phyloP scores from a whole-genome alignment of 2,888 invertebrate genomes.

The Drosophila leonis region DNA sequence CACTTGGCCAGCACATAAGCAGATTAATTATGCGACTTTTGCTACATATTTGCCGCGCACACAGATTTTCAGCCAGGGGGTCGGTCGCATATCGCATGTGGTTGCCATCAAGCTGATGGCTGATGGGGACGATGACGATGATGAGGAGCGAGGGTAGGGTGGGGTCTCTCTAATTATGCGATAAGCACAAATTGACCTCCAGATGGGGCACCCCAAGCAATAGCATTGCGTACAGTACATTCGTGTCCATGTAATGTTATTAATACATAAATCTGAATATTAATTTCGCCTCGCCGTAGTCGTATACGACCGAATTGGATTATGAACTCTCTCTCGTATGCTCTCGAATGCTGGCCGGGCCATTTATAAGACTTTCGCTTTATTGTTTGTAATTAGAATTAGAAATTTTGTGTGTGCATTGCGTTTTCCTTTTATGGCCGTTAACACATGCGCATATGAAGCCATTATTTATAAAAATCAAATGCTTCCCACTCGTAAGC shows the following conservation, averaged over 20 bases:
- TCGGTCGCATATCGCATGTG: slow-evolving; percentile 53
- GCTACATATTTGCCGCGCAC: slow-evolving; percentile 56
- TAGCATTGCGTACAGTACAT: slow-evolving; percentile 1
- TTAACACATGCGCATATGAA: slow-evolving; percentile 51
- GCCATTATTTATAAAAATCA: slow-evolving; percentile 50
- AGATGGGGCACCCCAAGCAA: slow-evolving; percentile 16
- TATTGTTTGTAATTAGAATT: slow-evolving; percentile 78
- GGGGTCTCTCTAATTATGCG: slow-evolving; percentile 70
- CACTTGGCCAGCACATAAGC: slow-evolving; percentile 68
- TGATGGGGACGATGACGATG: slow-evolving; percentile 21
- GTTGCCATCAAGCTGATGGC: slow-evolving; percentile 26
- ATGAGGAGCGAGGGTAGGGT: not conserved
- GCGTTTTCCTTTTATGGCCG: slow-evolving; percentile 48
- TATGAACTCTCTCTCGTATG: slow-evolving; percentile 62
- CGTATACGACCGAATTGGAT: slow-evolving; percentile 53
- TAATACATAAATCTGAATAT: slow-evolving; percentile 82
- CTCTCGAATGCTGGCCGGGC: slow-evolving; percentile 20
- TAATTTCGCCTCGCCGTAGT: slow-evolving; percentile 58
- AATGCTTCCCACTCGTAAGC: slow-evolving; percentile 58
- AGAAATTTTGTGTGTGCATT: slow-evolving; percentile 74
- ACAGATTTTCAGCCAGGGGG: slow-evolving; percentile 47
- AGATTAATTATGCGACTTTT: slow-evolving; percentile 81
- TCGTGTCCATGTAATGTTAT: slow-evolving; percentile 62
- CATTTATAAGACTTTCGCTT: slow-evolving; percentile 68
- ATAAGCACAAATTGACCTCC: slow-evolving; percentile 78